Conservation (phyloP, 2,888 invertebrate species). For the Sinelater perroti region DNA sequence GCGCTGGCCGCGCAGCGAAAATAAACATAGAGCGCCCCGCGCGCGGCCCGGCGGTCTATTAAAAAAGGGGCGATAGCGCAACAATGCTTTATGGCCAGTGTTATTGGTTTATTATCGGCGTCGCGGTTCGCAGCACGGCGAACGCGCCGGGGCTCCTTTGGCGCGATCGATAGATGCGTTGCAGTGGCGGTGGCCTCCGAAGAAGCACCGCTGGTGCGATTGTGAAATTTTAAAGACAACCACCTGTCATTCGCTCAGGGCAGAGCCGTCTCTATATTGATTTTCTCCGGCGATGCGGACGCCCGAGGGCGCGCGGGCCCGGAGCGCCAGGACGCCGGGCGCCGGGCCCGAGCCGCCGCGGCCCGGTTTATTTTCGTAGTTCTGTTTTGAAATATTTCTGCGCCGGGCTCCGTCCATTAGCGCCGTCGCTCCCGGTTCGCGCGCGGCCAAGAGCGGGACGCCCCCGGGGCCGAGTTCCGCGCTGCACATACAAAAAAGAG, state of each 20-base stretch:
- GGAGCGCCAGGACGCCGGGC: not conserved
- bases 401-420: slow-evolving; percentile 48
- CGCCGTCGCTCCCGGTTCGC: slow-evolving; percentile 42
- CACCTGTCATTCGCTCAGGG: slow-evolving; percentile 60
- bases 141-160: not conserved
- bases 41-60: slow-evolving; percentile 3
- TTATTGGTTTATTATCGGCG: slow-evolving; percentile 23
- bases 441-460: slow-evolving; percentile 31
- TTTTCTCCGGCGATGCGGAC: slow-evolving; percentile 63
- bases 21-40: slow-evolving; percentile 30
- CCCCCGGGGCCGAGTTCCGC: slow-evolving; percentile 35
- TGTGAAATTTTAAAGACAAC: slow-evolving; percentile 51
- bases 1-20: slow-evolving; percentile 35
- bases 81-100: slow-evolving; percentile 15
- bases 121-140: slow-evolving; percentile 1
- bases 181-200: slow-evolving; percentile 1
- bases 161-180: slow-evolving; percentile 15
- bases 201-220: slow-evolving; percentile 24
- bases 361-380: slow-evolving; percentile 51
- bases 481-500: slow-evolving; percentile 41
- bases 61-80: slow-evolving; percentile 15
- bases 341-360: slow-evolving; percentile 20
- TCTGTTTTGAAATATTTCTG: slow-evolving; percentile 48
- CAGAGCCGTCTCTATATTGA: slow-evolving; percentile 59
- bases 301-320: slow-evolving; percentile 51